Conservation (phyloP, 2,888 invertebrate genomes). For the Torymus auratus region DNA sequence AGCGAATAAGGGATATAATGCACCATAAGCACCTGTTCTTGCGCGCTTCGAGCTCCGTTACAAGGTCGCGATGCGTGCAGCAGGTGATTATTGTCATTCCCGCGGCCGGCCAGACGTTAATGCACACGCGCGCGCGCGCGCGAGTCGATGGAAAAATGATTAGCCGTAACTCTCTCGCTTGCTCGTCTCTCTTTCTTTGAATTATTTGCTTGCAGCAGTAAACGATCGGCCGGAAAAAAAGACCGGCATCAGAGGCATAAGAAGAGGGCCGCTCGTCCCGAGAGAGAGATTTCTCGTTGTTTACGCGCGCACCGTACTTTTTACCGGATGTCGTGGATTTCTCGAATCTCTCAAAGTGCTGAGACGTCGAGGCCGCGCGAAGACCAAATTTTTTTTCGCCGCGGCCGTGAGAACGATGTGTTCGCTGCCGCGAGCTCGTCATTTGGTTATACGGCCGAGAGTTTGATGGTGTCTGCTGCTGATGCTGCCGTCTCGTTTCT, state of each 20-base stretch:
- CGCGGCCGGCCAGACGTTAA: conserved; percentile 10
- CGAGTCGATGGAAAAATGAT: not conserved
- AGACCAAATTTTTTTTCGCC: conserved; percentile 5
- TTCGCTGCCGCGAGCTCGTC: too few relatives aligned
- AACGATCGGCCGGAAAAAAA: conserved; percentile 18
- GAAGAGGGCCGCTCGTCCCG: conserved; percentile 24
- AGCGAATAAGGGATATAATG: conserved; percentile 38
- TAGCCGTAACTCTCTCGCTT: conserved; percentile 11
- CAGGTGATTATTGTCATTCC: conserved; percentile 49
- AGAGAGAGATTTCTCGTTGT: conserved; percentile 16
- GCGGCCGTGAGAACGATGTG: too few relatives aligned
- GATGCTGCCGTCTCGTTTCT: too few relatives aligned
- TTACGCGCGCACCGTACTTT: conserved; percentile 20
- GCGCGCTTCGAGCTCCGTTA: conserved; percentile 7
- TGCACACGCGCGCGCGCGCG: conserved; percentile 6
- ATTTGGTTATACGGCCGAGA: too few relatives aligned
- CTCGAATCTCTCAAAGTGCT: conserved; percentile 34
- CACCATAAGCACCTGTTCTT: conserved; percentile 1
- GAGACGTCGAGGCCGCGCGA: not conserved
- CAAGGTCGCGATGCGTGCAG: not conserved
- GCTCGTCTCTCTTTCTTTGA: conserved; percentile 3
- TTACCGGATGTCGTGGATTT: conserved; percentile 47
- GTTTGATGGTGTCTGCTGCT: too few relatives aligned
- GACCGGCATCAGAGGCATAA: not conserved
- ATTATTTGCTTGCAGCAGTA: not conserved